phyloP scores from a whole-genome alignment of 1,140 invertebrate genomes.

The Aphis gossypii region DNA sequence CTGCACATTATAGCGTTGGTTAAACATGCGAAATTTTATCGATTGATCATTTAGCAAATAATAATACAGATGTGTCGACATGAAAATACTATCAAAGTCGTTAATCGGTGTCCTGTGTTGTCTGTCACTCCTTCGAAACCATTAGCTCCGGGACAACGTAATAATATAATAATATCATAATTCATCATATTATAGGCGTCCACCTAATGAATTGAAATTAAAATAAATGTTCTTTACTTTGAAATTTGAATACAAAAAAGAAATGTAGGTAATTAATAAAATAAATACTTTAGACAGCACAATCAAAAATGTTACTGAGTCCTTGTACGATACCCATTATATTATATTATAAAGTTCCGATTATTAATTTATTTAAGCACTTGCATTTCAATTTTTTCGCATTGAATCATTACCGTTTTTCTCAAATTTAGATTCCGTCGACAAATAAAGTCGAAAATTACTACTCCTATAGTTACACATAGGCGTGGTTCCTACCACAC shows the following conservation, averaged over 20 bases:
- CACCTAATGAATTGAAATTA: too few relatives aligned
- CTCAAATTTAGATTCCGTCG: not conserved
- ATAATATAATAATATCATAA: not conserved
- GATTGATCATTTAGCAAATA: not conserved
- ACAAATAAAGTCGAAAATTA: not conserved
- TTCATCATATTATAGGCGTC: too few relatives aligned
- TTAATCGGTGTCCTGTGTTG: not conserved
- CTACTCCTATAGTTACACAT: not conserved
- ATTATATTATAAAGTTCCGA: not conserved
- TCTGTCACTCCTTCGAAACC: not conserved
- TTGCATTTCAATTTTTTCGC: not conserved
- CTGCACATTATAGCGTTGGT: not conserved
- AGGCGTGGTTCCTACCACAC: too few relatives aligned
- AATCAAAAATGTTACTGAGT: not conserved
- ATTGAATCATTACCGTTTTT: not conserved
- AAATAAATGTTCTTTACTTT: too few relatives aligned
- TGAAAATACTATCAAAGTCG: not conserved
- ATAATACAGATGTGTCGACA: not conserved
- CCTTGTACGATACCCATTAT: not conserved
- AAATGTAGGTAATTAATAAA: not conserved
- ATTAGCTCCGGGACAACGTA: not conserved
- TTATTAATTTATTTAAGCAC: not conserved
- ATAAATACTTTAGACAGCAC: not conserved
- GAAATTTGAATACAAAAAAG: too few relatives aligned
- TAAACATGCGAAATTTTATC: not conserved